Percentiles rank a stretch among this genome's conserved stretches.
Conservation (phyloP, 2,113 vertebrate genomes). For the Gasterosteus aculeatus region DNA sequence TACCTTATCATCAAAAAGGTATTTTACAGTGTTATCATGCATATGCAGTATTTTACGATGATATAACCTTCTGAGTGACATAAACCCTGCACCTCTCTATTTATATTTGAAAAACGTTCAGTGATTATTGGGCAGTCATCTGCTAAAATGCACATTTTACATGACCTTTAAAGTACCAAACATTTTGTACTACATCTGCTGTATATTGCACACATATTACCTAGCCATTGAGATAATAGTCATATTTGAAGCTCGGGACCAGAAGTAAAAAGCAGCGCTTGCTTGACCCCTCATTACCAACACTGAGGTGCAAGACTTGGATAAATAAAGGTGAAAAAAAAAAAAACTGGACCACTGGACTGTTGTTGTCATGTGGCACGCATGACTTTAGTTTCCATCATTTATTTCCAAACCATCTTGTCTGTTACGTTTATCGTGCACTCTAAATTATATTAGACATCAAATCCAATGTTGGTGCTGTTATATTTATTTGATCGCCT, state of each 20-base stretch:
- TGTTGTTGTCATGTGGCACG: neutral
- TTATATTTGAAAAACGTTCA: neutral
- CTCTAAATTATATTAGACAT: slow-evolving; percentile 9
- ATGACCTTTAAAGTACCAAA: neutral
- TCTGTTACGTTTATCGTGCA: slow-evolving; percentile 1
- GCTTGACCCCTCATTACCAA: neutral
- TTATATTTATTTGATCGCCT: slow-evolving; percentile 11
- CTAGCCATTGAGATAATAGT: neutral
- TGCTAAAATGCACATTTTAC: neutral
- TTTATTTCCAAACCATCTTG: neutral
- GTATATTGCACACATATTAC: neutral
- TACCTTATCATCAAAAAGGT: neutral
- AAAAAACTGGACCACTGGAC: neutral
- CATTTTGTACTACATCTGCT: slow-evolving; percentile 7
- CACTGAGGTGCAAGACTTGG: neutral
- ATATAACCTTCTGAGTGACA: neutral
- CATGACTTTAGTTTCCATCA: slow-evolving; percentile 5
- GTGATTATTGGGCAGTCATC: neutral
- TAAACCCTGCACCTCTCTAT: neutral
- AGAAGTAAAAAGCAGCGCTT: neutral
- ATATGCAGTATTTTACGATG: neutral
- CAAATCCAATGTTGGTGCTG: neutral
- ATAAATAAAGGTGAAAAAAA: neutral
- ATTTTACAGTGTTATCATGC: neutral
- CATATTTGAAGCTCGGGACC: slow-evolving; percentile 5